Evolutionary conservation across 2,888 invertebrate species (phyloP), one percentile per base, ranked within the genome.

Genomic region (Trissonchulus sp.): DNA sequence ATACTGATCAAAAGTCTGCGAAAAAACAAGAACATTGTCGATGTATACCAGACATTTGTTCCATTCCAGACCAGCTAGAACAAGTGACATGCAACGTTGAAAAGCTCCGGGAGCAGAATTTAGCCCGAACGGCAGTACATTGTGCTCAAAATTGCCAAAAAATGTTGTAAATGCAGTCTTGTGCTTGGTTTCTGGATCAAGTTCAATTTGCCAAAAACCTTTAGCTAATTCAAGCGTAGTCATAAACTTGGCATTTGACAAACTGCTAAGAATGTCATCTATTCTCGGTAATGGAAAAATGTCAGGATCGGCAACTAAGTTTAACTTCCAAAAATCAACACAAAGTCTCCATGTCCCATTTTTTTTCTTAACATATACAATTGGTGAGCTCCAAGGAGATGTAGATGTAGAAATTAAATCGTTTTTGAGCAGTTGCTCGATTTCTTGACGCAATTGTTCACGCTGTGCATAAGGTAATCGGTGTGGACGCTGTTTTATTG

Each of bases 331-430:
- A 72, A 78, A 81, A 73, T 80, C 79, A 8, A 79, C 75, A 65
- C 80, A 80, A 15, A 78, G 78, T 72, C 76, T 77, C 68, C 30
- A 77, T 28, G 72, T 72, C 31, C 77, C 79, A 74, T 80, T 77
- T 74, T 82, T 82, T 78, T 84, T 85, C 33, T 78, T 79, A 0
- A 83, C 82, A 1, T 85, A 71, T 3, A 84, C 81, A 2, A 83
- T 78, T 0, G 83, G 84, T 0, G 81, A 78, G 3, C 81, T 78
- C 82, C 82, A 85, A 0, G 84, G 83, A 48, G 80, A 80, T 1
- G 74, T 76, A 1, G 82, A 82, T 1, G 78, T 81, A 33, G 76
- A 75, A 35, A 77, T 77, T 23, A 78, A 63, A 2, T 36, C 74
- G 3, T 2, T 2, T 60, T 72, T 8, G 2, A 72, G 73, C 73